Percentiles rank a stretch among this genome's conserved stretches.
These are phyloP conservation scores for Laterallus jamaicensis DNA, from an alignment of 2,113 vertebrate genomes.

Conservation along the genomic window DNA sequence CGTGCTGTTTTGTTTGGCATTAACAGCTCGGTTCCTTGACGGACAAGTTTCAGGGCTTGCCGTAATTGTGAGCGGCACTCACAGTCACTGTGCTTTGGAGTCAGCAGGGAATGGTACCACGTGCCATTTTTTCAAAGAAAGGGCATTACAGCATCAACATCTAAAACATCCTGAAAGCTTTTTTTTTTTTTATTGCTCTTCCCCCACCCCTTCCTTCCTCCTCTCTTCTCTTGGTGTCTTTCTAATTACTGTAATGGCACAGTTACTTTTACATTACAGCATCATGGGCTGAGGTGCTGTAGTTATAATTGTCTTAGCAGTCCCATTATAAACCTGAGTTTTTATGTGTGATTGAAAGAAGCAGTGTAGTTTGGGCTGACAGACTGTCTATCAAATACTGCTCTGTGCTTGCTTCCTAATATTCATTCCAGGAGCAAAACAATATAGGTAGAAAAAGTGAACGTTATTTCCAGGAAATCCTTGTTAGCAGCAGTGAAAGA, in stretches of 20 bases:
- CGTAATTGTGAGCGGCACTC: not conserved
- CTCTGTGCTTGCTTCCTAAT: not conserved
- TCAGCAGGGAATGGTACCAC: conserved; percentile 28
- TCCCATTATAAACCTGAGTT: not conserved
- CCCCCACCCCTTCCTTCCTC: too few relatives aligned
- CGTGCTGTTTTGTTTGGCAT: conserved; percentile 30
- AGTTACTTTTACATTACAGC: not conserved
- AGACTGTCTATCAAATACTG: not conserved
- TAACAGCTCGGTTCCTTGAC: not conserved
- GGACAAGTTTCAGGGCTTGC: conserved; percentile 5
- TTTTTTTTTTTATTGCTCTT: not conserved
- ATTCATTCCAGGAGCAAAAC: not conserved
- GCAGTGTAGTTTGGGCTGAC: not conserved
- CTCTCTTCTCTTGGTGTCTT: not conserved
- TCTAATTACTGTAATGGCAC: not conserved
- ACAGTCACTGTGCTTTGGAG: conserved; percentile 8
- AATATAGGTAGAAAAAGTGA: not conserved
- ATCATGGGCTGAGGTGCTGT: not conserved
- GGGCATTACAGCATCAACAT: not conserved
- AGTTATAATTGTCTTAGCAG: not conserved
- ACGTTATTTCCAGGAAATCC: not conserved
- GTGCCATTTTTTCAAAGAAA: conserved; percentile 39
- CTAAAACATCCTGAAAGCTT: conserved; percentile 31
- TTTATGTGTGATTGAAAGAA: not conserved
- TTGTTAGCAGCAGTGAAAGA: not conserved